Evolutionary conservation across 2,113 vertebrate genomes (phyloP).

Genomic region (Capricornis sumatraensis): DNA sequence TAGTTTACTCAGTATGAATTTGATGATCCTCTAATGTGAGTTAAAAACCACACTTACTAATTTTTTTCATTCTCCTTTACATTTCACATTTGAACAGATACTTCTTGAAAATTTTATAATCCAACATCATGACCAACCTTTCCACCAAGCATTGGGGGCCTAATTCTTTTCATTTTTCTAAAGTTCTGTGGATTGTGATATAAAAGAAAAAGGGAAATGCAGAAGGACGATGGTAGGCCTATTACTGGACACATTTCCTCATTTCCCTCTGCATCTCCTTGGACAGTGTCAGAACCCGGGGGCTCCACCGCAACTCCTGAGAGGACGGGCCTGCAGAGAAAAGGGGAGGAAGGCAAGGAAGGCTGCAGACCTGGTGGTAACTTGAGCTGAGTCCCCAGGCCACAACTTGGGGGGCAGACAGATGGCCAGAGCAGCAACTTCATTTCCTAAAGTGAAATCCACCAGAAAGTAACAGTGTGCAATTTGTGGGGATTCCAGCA

Average conservation of each 20-base stretch:
- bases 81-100: constrained; percentile 9
- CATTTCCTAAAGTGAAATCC: not conserved
- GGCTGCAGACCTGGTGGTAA: not conserved
- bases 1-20: not conserved
- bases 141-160: not conserved
- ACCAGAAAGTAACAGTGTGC: not conserved
- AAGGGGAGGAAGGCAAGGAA: not conserved
- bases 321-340: not conserved
- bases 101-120: not conserved
- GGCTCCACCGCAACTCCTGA: not conserved
- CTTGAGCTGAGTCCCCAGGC: not conserved
- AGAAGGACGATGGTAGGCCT: not conserved
- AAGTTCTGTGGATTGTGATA: not conserved
- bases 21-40: not conserved
- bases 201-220: not conserved
- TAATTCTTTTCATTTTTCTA: not conserved
- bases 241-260: not conserved
- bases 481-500: constrained; percentile 6
- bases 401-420: not conserved
- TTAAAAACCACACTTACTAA: not conserved
- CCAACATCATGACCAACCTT: not conserved
- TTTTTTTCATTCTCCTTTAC: constrained; percentile 7
- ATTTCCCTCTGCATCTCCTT: not conserved
- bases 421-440: not conserved
- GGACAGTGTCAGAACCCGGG: not conserved